Evolutionary conservation across 2,888 invertebrate species (phyloP).

Genomic region (Phaonia tiefii): DNA sequence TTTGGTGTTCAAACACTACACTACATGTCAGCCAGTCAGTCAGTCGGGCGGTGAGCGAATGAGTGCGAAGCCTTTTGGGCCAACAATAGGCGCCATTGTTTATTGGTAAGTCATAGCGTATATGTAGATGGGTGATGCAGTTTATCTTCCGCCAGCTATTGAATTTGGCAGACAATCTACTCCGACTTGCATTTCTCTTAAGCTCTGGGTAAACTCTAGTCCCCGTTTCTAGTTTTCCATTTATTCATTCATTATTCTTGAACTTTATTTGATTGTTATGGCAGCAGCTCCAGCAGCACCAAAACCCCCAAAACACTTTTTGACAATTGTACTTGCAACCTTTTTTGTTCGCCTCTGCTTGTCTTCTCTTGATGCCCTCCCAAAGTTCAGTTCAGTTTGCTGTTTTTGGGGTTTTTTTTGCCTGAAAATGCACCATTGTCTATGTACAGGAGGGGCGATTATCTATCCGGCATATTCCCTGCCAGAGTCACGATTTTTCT

Average conservation of each 20-base stretch:
- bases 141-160: background rate
- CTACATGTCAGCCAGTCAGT: background rate
- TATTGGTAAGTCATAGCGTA: too few relatives aligned
- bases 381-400: too few relatives aligned
- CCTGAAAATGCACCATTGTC: too few relatives aligned
- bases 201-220: too few relatives aligned
- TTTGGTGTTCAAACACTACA: too few relatives aligned
- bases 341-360: too few relatives aligned
- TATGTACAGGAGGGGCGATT: too few relatives aligned
- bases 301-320: too few relatives aligned
- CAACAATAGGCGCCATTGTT: constrained; percentile 34
- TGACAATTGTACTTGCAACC: too few relatives aligned
- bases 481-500: constrained; percentile 55
- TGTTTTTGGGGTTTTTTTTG: too few relatives aligned
- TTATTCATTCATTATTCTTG: constrained; percentile 57
- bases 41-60: background rate
- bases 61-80: background rate
- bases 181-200: background rate
- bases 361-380: too few relatives aligned
- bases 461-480: background rate
- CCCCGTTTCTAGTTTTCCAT: background rate
- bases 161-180: background rate
- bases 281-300: background rate
- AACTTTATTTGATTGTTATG: constrained; percentile 62
- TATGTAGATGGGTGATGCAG: too few relatives aligned